Evolutionary conservation across 2,797 vertebrate species (phyloP).

Genomic region (Enteromius radiatus): DNA sequence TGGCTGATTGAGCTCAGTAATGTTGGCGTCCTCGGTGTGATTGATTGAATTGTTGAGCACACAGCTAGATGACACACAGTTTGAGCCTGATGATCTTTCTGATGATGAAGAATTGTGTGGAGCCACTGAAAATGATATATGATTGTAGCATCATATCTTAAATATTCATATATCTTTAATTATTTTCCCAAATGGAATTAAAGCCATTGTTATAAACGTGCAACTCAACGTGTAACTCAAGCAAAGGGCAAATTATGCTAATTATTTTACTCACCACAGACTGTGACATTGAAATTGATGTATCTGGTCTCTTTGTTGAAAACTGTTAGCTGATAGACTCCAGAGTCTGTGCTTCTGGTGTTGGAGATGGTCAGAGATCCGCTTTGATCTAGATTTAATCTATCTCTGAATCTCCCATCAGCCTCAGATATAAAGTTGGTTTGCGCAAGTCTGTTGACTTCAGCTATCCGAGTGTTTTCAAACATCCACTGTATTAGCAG

Average conservation of each 20-base stretch:
- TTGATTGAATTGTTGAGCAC: neutral
- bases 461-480: neutral
- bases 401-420: neutral
- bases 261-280: neutral
- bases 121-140: neutral
- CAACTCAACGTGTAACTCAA: too few relatives aligned
- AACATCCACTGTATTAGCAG: neutral
- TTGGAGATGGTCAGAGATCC: slow-evolving; percentile 17
- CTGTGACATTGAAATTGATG: neutral
- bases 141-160: neutral
- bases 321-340: neutral
- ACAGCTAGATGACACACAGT: too few relatives aligned
- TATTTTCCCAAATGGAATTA: neutral
- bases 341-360: neutral
- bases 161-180: neutral
- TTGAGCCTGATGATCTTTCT: neutral
- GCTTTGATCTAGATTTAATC: neutral
- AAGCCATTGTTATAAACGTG: neutral
- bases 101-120: neutral
- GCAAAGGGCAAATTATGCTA: neutral
- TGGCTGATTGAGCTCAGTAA: neutral
- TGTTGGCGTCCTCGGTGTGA: neutral
- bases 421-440: neutral
- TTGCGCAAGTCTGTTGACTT: neutral
- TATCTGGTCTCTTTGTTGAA: neutral